Evolutionary conservation across 2,888 invertebrate genomes (phyloP), one percentile per base, ranked within the genome.

Genomic region (Oegoconia quadripuncta): DNA sequence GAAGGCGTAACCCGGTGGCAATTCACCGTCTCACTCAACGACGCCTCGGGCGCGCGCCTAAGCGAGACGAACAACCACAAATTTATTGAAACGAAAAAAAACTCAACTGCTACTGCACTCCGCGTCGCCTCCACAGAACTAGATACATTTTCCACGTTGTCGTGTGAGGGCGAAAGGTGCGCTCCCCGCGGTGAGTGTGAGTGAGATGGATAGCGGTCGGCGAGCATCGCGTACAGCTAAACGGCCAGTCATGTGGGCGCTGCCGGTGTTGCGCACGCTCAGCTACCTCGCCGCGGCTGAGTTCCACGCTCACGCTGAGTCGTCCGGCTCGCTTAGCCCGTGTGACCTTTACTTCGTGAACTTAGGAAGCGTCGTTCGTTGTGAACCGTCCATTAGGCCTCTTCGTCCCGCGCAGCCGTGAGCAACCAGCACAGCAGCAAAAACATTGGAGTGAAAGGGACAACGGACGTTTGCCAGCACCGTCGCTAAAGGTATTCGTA

Each of bases 1-100:
- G 83, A 83, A 87, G 87, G 89, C 86, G 89, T 89, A 87, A 87
- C 86, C 68, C 87, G 68, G 88, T 82, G 74, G 88, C 84, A 67
- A 70, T 78, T 72, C 64, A 58, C 73, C 74, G 69, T 79, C 82
- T 74, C 82, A 62, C 77, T 83, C 78, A 59, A 66, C 64, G 74
- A 64, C 71, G 77, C 80, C 80, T 68, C 77, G 61, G 79, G 80
- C 84, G 79, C 72, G 78, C 78, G 80, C 71, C 75, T 74, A 77
- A 83, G 81, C 79, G 82, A 82, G 79, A 81, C 82, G 78, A 74
- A 84, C 78, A 74, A 83, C 77, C 80, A 81, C 83, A 84, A 86
- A 87, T 86, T 87, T 86, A 87, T 87, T 84, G 81, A 86, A 84
- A 83, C 74, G 79, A 80, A 78, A 82, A 77, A 79, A 81, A 82